Evolutionary conservation across 2,113 vertebrate species (phyloP), one percentile per base, ranked within the genome.

Genomic region (Willisornis vidua): DNA sequence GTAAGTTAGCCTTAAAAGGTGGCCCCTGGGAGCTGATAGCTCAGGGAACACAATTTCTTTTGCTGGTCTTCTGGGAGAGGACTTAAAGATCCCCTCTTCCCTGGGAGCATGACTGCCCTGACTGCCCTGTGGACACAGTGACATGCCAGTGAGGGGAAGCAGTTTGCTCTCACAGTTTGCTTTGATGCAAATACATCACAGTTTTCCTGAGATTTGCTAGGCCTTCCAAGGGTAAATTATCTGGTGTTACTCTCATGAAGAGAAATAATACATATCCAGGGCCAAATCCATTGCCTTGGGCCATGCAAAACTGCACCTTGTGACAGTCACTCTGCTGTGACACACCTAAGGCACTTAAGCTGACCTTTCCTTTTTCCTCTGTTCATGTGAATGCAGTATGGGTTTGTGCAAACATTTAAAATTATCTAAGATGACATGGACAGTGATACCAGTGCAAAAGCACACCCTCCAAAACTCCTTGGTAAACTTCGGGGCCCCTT

Each of bases 261-360:
- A 87, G 54, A 87, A 80, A 25, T 49, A 80, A 25, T 49, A 67
- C 15, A 3, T 16, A 33, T 33, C 75, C 55, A 78, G 15, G 49
- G 88, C n/a, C 55, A 67, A 46, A 90, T 52, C 39, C 39, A 13
- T 70, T 65, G 58, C 86, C 54, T 65, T 45, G 43, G 66, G 67
- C 58, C 4, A 1, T 41, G 78, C 61, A 52, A 87, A 93, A 19
- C 41, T 89, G n/a, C 22, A 31, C 51, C 62, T 10, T 33, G 66
- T 89, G 86, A 67, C 49, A 85, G 61, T 94, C 89, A 71, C 45
- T 68, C 62, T 77, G 75, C 67, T 77, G 79, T 89, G 88, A 85
- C 76, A 61, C 37, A 61, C 57, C 19, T 37, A 12, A 52, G 85
- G 80, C 86, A 15, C 57, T 95, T 58, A 10, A 81, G 88, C 73